These are phyloP conservation scores for Platycercus adscitus DNA, from an alignment of 2,113 vertebrate species.

Conservation along the genomic window DNA sequence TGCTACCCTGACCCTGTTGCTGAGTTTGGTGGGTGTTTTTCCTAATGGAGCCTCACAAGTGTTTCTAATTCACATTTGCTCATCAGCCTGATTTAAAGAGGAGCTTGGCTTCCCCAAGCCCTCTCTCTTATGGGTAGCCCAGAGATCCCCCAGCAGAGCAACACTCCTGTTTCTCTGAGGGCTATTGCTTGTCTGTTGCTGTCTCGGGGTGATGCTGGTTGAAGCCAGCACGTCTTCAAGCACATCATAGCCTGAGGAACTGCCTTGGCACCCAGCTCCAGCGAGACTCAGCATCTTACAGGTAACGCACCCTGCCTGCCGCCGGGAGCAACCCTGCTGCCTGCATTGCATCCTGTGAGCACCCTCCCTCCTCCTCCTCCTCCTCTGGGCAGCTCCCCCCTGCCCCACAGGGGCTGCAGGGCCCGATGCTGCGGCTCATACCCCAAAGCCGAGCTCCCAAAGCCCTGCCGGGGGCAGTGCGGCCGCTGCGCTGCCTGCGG, in stretches of 20 bases:
- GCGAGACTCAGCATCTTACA: not conserved
- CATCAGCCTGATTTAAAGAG: not conserved
- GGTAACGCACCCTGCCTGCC: not conserved
- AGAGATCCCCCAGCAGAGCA: not conserved
- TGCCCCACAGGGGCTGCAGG: not conserved
- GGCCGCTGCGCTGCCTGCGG: not conserved
- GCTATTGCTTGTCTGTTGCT: fast-evolving
- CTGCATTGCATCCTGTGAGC: not conserved
- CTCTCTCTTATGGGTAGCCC: fast-evolving
- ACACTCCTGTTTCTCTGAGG: fast-evolving
- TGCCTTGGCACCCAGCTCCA: not conserved
- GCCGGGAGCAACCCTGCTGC: not conserved
- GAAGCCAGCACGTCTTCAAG: not conserved
- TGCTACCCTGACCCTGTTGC: not conserved
- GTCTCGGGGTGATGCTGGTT: not conserved
- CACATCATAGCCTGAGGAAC: not conserved
- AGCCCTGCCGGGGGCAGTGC: not conserved
- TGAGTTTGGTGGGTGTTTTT: not conserved
- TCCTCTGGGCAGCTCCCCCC: not conserved
- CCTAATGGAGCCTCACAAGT: not conserved
- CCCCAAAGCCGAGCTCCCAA: too few species aligned
- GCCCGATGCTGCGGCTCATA: not conserved
- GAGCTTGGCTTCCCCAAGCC: not conserved
- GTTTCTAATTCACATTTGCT: not conserved
- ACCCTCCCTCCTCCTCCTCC: not conserved